Evolutionary conservation across 1,140 invertebrate genomes (phyloP).

Genomic region (Aphis gossypii): DNA sequence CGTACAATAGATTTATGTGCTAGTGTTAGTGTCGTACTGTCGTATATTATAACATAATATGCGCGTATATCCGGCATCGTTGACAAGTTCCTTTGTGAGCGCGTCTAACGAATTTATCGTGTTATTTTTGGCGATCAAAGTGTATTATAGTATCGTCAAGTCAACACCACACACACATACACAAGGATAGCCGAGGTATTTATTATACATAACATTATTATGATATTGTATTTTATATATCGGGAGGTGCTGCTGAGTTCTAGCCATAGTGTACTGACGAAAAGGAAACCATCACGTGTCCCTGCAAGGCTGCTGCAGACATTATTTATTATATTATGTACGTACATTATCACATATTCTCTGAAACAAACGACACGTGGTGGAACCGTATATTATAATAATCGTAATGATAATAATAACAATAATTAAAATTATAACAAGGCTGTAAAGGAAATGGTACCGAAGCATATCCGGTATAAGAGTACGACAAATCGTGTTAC

Average conservation of each 20-base stretch:
- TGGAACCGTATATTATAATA: background rate
- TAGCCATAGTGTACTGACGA: background rate
- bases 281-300: constrained; percentile 30
- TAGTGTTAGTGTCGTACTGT: background rate
- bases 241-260: background rate
- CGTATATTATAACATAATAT: background rate
- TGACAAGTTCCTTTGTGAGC: background rate
- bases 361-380: constrained; percentile 20
- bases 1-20: background rate
- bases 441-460: background rate
- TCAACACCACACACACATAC: background rate
- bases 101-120: background rate
- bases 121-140: constrained; percentile 38
- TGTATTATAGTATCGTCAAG: background rate
- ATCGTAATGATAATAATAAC: constrained; percentile 26
- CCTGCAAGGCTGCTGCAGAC: background rate
- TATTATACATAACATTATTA: background rate
- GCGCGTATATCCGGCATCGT: background rate
- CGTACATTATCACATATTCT: background rate
- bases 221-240: background rate
- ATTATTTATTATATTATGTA: background rate
- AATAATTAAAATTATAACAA: constrained; percentile 39
- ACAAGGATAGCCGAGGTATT: background rate
- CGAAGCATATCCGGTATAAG: background rate
- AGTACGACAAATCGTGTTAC: background rate